Percentiles rank a stretch among this genome's conserved stretches.
Conservation (phyloP, 2,888 invertebrate genomes). For the Nomada ferruginata region DNA sequence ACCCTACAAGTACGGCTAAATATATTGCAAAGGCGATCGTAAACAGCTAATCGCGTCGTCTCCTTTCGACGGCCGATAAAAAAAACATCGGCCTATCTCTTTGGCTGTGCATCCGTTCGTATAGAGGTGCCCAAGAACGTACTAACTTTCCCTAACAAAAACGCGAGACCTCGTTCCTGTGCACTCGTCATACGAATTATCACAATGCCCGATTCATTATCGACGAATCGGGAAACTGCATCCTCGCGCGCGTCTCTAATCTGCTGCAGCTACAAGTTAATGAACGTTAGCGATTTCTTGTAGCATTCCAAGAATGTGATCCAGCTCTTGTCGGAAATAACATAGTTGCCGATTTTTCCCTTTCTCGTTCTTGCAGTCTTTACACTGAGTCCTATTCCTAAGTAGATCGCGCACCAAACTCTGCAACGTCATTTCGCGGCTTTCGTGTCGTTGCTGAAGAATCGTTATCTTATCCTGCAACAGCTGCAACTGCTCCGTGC, state of each 20-base stretch:
- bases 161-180: conserved; percentile 10
- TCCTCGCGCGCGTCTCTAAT: background rate
- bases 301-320: conserved; percentile 81
- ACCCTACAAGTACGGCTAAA: conserved; percentile 48
- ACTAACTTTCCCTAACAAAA: conserved; percentile 27
- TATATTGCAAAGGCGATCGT: conserved; percentile 39
- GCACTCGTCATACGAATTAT: conserved; percentile 49
- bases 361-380: conserved; percentile 79
- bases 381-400: conserved; percentile 79
- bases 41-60: conserved; percentile 12
- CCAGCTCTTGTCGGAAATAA: conserved; percentile 81
- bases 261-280: conserved; percentile 50
- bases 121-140: background rate
- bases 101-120: conserved; percentile 12
- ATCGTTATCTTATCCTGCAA: conserved; percentile 81
- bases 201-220: conserved; percentile 57
- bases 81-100: conserved; percentile 26
- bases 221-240: conserved; percentile 36
- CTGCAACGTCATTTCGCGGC: conserved; percentile 81
- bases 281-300: conserved; percentile 81
- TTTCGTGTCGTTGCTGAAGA: conserved; percentile 82
- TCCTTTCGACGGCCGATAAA: conserved; percentile 36
- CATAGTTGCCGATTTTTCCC: conserved; percentile 79
- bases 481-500: conserved; percentile 80
- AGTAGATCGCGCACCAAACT: conserved; percentile 80